Percentiles rank a stretch among this genome's conserved stretches.
phyloP scores from a whole-genome alignment of 2,888 invertebrate species.

The Cremastinae sp. region DNA sequence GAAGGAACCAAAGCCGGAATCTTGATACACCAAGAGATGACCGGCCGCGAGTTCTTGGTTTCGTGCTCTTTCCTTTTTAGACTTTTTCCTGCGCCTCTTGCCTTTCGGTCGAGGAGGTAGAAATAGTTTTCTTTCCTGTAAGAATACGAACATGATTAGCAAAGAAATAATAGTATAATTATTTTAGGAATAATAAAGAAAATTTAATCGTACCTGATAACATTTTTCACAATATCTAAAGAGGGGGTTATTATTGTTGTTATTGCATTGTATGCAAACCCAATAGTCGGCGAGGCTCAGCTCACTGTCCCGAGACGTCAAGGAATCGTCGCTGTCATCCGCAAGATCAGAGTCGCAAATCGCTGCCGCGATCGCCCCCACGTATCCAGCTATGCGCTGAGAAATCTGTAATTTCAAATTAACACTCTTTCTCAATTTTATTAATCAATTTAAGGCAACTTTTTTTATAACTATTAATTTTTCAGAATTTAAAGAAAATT shows the following conservation, averaged over 20 bases:
- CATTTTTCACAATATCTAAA: constrained; percentile 87
- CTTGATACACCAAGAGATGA: constrained; percentile 67
- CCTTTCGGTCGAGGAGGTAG: constrained; percentile 85
- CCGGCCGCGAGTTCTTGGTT: constrained; percentile 2
- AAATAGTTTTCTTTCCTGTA: constrained; percentile 86
- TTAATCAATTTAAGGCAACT: too few relatives aligned
- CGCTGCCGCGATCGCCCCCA: constrained; percentile 66
- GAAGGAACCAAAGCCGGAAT: constrained; percentile 78
- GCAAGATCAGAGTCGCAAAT: constrained; percentile 70
- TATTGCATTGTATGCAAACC: constrained; percentile 85
- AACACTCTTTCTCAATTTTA: neutral
- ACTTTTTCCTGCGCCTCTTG: constrained; percentile 58
- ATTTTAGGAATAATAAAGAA: neutral
- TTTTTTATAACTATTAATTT: too few relatives aligned
- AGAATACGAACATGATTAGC: too few relatives aligned
- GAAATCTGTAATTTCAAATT: constrained; percentile 33
- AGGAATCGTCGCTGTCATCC: constrained; percentile 74
- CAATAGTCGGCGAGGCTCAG: constrained; percentile 84
- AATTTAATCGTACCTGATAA: constrained; percentile 83
- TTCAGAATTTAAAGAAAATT: constrained; percentile 12
- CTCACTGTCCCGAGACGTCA: constrained; percentile 78
- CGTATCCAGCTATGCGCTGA: constrained; percentile 66
- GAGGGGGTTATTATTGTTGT: constrained; percentile 84
- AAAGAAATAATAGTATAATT: constrained; percentile 9
- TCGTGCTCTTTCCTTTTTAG: constrained; percentile 25